A percentile compares a stretch with the other conserved stretches of the same genome.
phyloP scores from a whole-genome alignment of 2,797 vertebrate genomes.

The Anguilla megastoma region DNA sequence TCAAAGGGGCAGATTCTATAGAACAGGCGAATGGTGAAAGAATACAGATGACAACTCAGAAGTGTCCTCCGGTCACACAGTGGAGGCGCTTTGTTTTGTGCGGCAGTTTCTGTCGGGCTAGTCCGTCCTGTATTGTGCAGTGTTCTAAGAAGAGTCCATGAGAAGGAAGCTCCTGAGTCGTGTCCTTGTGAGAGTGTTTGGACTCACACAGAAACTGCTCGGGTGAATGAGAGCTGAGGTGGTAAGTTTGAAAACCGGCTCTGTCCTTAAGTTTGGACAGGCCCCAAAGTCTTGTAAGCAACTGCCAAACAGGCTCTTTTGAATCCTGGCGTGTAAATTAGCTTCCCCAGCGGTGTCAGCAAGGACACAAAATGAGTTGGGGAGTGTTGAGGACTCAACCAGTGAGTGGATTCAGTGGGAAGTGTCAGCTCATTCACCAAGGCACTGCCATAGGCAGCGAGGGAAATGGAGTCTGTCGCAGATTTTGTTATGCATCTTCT shows the following conservation, averaged over 20 bases:
- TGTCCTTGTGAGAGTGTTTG: not conserved
- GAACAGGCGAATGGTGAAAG: not conserved
- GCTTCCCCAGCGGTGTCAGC: not conserved
- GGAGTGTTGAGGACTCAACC: not conserved
- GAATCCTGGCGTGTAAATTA: not conserved
- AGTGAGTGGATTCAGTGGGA: not conserved
- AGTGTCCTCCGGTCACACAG: not conserved
- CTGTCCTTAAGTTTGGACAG: slow-evolving; percentile 7
- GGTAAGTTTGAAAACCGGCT: not conserved
- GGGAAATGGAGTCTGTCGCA: not conserved
- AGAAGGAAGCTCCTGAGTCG: not conserved
- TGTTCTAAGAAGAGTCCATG: not conserved
- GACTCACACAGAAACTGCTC: not conserved
- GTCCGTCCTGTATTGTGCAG: not conserved
- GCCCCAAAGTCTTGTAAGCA: not conserved
- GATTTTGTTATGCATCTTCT: not conserved
- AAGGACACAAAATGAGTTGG: not conserved
- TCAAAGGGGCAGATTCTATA: slow-evolving; percentile 7
- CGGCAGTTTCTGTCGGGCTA: not conserved
- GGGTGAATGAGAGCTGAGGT: not conserved
- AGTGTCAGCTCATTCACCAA: not conserved
- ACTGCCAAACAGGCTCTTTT: not conserved
- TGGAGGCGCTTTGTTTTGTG: not conserved
- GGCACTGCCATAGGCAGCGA: not conserved
- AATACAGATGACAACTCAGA: not conserved